Percentiles rank a stretch among this genome's conserved stretches.
These are phyloP conservation scores for Cataglyphis livida DNA, from an alignment of 2,888 invertebrate genomes.

Conservation along the genomic window DNA sequence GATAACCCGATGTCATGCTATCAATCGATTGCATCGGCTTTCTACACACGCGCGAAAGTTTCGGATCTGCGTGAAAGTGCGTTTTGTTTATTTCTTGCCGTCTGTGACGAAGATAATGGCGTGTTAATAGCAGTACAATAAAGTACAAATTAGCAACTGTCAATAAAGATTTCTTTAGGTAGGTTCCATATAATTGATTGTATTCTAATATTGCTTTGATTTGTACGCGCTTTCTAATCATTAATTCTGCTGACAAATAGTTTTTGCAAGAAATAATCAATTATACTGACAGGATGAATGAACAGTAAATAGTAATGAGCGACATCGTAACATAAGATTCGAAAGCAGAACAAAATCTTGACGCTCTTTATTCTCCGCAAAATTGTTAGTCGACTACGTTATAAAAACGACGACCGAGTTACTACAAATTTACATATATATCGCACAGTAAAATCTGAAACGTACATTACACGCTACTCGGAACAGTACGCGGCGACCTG, in stretches of 20 bases:
- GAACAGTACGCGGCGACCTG: slow-evolving; percentile 43
- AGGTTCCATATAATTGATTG: not conserved
- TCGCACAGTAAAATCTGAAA: slow-evolving; percentile 55
- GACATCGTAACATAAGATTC: slow-evolving; percentile 16
- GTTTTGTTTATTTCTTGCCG: slow-evolving; percentile 64
- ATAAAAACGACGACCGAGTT: slow-evolving; percentile 65
- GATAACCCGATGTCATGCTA: slow-evolving; percentile 35
- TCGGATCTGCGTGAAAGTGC: slow-evolving; percentile 74
- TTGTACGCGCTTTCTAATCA: slow-evolving; percentile 23
- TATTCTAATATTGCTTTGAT: slow-evolving; percentile 29
- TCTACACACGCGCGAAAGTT: slow-evolving; percentile 72
- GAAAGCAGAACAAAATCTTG: slow-evolving; percentile 30
- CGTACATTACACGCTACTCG: slow-evolving; percentile 33
- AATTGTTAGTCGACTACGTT: slow-evolving; percentile 50
- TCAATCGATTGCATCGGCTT: slow-evolving; percentile 47
- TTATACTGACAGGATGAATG: slow-evolving; percentile 29
- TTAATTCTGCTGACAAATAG: slow-evolving; percentile 36
- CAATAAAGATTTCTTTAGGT: not conserved
- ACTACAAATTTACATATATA: slow-evolving; percentile 72
- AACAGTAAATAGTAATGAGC: not conserved
- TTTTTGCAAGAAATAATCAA: slow-evolving; percentile 14
- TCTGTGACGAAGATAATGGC: not conserved
- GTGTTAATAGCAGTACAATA: not conserved
- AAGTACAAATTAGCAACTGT: not conserved
- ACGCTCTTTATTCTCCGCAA: slow-evolving; percentile 53